phyloP scores from a whole-genome alignment of 2,113 vertebrate genomes.

The Tinamus guttatus region DNA sequence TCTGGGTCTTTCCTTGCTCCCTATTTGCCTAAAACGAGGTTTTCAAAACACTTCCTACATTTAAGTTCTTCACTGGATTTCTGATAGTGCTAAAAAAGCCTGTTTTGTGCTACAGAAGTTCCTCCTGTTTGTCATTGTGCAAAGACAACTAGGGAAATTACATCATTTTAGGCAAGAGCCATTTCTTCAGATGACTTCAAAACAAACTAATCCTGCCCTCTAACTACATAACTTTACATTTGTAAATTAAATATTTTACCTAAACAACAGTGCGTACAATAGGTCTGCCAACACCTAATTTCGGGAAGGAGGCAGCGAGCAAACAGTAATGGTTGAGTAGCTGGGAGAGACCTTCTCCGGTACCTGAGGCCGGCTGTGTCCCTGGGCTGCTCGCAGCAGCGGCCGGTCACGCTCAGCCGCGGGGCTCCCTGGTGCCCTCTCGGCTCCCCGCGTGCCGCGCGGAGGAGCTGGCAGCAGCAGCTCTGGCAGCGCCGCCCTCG shows the following conservation, averaged over 20 bases:
- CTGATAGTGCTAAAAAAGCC: neutral
- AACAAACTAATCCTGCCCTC: neutral
- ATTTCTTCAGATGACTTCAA: neutral
- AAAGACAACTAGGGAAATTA: neutral
- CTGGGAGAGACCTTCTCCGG: neutral
- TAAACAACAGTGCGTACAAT: neutral
- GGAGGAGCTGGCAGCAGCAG: neutral
- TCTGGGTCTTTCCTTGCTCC: neutral
- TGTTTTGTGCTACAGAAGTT: neutral
- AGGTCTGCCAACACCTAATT: neutral
- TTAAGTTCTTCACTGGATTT: neutral
- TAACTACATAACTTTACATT: neutral
- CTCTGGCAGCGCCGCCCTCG: neutral
- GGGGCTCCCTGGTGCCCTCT: too few species aligned
- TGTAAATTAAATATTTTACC: neutral
- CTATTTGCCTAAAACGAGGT: fast-evolving
- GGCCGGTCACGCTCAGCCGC: neutral
- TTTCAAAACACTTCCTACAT: neutral
- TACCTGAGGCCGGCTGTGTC: neutral
- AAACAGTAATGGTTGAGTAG: neutral
- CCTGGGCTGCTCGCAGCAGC: too few species aligned
- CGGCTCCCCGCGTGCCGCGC: too few species aligned
- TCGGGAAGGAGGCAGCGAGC: neutral
- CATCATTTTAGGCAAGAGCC: neutral
- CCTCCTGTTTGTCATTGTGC: neutral